Conservation (phyloP, 2,797 vertebrate species). For the Heterohyrax brucei region DNA sequence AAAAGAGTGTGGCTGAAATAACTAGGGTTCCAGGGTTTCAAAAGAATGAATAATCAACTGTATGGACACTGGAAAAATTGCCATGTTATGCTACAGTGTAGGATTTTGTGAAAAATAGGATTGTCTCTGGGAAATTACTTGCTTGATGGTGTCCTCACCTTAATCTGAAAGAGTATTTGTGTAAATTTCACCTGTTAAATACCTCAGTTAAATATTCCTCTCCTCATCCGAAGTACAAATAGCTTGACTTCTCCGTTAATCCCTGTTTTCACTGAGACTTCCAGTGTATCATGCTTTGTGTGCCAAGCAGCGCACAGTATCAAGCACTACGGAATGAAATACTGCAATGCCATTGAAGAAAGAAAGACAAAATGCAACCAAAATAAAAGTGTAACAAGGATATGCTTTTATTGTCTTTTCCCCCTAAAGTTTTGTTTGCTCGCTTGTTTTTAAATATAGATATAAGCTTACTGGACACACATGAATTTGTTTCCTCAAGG, state of each 20-base stretch:
- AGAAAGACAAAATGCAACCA: not conserved
- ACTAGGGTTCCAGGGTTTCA: not conserved
- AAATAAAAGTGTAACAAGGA: not conserved
- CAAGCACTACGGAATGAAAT: not conserved
- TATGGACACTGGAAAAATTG: not conserved
- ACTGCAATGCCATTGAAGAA: not conserved
- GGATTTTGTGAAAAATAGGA: not conserved
- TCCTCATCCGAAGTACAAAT: not conserved
- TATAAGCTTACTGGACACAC: not conserved
- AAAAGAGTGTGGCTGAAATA: not conserved
- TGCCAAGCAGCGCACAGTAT: not conserved
- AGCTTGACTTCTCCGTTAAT: slow-evolving; percentile 12
- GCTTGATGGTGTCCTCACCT: not conserved
- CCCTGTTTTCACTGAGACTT: slow-evolving; percentile 2
- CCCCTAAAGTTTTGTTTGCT: not conserved
- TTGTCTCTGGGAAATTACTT: not conserved
- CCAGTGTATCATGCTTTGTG: not conserved
- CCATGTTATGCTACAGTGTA: not conserved
- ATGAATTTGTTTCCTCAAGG: slow-evolving; percentile 2
- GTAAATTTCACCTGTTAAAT: not conserved
- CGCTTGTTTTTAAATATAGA: not conserved
- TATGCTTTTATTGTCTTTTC: not conserved
- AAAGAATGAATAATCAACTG: not conserved
- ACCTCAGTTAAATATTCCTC: not conserved
- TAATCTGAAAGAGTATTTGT: not conserved